phyloP scores from a whole-genome alignment of 2,797 vertebrate species.

The Pseudomugil tenellus region DNA sequence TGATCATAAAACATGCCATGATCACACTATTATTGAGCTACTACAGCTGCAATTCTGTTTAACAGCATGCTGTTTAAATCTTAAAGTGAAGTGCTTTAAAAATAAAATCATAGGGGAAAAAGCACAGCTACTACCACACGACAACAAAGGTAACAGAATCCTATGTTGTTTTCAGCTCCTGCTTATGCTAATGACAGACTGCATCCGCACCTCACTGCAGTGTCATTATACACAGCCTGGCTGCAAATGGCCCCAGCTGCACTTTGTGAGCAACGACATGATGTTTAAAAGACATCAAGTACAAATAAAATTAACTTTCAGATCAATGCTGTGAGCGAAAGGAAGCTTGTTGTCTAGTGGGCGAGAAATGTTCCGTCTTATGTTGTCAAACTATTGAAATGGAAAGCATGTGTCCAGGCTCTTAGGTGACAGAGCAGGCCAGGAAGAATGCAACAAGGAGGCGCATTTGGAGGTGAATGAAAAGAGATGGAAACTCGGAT shows the following conservation, averaged over 20 bases:
- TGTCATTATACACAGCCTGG: slow-evolving; percentile 25
- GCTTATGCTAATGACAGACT: slow-evolving; percentile 27
- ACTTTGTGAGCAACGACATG: slow-evolving; percentile 4
- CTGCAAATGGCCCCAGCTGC: slow-evolving; percentile 1
- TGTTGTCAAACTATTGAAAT: slow-evolving; percentile 38
- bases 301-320: neutral
- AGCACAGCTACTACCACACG: slow-evolving; percentile 3
- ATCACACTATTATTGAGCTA: neutral
- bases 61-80: neutral
- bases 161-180: slow-evolving; percentile 15
- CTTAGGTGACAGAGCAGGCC: slow-evolving; percentile 22
- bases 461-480: slow-evolving; percentile 47
- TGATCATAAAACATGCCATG: neutral
- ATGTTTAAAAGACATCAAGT: neutral
- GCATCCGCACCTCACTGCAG: slow-evolving; percentile 22
- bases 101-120: slow-evolving; percentile 24
- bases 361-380: neutral
- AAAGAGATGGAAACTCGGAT: slow-evolving; percentile 37
- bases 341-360: neutral
- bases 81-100: neutral
- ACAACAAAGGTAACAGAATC: slow-evolving; percentile 37
- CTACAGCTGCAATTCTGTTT: neutral
- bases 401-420: slow-evolving; percentile 34
- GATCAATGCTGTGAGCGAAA: neutral
- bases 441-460: slow-evolving; percentile 35